phyloP scores from a whole-genome alignment of 2,888 invertebrate species.

The Pelosia muscerda region DNA sequence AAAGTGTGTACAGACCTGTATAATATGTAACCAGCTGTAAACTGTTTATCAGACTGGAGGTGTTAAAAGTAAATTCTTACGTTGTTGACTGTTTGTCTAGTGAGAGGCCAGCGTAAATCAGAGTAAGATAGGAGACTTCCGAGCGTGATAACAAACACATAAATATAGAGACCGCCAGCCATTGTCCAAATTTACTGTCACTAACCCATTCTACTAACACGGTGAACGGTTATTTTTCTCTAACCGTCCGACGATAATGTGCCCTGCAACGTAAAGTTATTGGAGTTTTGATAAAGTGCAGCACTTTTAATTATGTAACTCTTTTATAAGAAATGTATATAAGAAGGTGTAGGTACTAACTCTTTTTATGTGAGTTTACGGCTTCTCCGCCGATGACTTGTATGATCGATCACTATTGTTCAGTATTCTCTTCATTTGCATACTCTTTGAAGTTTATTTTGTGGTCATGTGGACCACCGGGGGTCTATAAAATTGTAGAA shows the following conservation, averaged over 20 bases:
- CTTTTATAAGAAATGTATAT: neutral
- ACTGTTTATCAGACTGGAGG: slow-evolving; percentile 62
- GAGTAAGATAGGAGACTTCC: slow-evolving; percentile 74
- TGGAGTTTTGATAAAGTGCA: slow-evolving; percentile 42
- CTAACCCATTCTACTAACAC: slow-evolving; percentile 66
- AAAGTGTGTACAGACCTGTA: slow-evolving; percentile 36
- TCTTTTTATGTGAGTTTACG: neutral
- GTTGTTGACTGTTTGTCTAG: slow-evolving; percentile 73
- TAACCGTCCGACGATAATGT: slow-evolving; percentile 50
- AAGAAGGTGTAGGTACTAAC: neutral
- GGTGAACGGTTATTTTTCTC: slow-evolving; percentile 64
- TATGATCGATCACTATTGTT: slow-evolving; percentile 1
- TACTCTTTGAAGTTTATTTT: neutral
- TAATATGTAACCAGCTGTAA: slow-evolving; percentile 56
- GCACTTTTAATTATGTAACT: slow-evolving; percentile 36
- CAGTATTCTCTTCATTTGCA: neutral
- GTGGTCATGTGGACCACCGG: neutral
- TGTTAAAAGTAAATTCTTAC: slow-evolving; percentile 72
- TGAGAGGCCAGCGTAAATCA: slow-evolving; percentile 74
- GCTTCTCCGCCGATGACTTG: neutral
- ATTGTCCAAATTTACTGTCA: slow-evolving; percentile 78
- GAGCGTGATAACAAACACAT: slow-evolving; percentile 82
- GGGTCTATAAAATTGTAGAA: neutral
- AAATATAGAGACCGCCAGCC: slow-evolving; percentile 76
- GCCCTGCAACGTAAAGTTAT: slow-evolving; percentile 44